Conservation (phyloP, 2,113 vertebrate species). For the Nycticryphes semicollaris region DNA sequence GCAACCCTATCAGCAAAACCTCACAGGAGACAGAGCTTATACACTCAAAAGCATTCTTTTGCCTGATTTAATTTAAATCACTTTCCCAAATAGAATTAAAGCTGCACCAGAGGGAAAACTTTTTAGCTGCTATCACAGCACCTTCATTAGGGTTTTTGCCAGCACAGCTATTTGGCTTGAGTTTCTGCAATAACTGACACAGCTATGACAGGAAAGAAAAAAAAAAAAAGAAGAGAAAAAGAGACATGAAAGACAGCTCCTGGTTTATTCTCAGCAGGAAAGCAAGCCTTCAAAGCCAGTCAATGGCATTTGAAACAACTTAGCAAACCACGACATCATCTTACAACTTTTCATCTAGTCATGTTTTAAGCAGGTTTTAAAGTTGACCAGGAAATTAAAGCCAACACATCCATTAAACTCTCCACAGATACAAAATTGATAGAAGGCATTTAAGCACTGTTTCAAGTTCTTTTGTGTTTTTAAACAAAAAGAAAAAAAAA, state of each 20-base stretch:
- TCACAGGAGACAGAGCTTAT: conserved; percentile 21
- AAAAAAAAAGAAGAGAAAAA: too few relatives aligned
- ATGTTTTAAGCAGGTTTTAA: neutral
- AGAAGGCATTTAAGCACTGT: neutral
- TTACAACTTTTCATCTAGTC: neutral
- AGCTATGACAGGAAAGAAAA: neutral
- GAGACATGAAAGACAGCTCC: neutral
- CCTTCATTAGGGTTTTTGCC: conserved; percentile 54
- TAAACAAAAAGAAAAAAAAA: too few relatives aligned
- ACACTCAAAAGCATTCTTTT: conserved; percentile 51
- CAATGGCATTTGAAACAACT: neutral
- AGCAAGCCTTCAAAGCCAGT: neutral
- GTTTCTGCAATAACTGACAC: neutral
- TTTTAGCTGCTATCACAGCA: conserved; percentile 30
- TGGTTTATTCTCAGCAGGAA: neutral
- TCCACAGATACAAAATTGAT: neutral
- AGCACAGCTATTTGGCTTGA: conserved; percentile 21
- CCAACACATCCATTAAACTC: fast-evolving
- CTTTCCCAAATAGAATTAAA: conserved; percentile 59
- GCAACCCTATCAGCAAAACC: conserved; percentile 25
- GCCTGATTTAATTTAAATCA: conserved; percentile 55
- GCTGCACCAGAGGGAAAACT: conserved; percentile 55
- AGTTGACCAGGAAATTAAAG: neutral
- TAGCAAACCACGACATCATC: neutral
- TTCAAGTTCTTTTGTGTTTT: neutral